Conservation (phyloP, 2,797 vertebrate genomes). For the Varecia variegata region DNA sequence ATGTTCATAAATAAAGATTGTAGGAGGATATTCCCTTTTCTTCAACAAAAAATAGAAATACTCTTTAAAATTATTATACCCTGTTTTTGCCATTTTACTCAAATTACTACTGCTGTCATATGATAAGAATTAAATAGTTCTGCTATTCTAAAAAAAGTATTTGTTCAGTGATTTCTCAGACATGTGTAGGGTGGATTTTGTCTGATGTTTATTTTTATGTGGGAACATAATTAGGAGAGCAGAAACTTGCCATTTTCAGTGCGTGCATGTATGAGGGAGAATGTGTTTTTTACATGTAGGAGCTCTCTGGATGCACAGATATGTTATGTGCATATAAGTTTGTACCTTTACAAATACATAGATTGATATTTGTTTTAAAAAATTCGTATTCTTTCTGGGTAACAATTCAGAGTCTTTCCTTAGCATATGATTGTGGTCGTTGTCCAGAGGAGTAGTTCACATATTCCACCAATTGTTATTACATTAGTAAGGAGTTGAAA, state of each 20-base stretch:
- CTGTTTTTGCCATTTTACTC: neutral
- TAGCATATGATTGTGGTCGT: rapidly evolving
- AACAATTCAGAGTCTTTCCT: neutral
- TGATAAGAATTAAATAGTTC: neutral
- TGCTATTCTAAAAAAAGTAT: neutral
- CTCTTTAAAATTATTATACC: neutral
- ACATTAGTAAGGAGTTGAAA: neutral
- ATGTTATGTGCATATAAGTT: no score
- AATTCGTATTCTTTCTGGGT: neutral
- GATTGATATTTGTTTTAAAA: neutral
- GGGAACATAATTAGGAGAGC: neutral
- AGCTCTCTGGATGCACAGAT: no score
- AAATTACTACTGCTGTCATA: neutral
- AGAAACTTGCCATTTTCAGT: neutral
- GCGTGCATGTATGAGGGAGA: neutral
- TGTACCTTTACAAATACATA: neutral
- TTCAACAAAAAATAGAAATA: neutral
- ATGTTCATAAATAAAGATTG: neutral
- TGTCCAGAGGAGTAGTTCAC: neutral
- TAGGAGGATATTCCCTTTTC: neutral
- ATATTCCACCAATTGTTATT: constrained; percentile 39
- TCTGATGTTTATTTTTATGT: neutral
- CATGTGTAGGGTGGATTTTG: neutral
- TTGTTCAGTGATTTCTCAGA: neutral
- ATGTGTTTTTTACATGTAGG: no score